phyloP scores from a whole-genome alignment of 2,113 vertebrate species.

The Gallinago undulata region DNA sequence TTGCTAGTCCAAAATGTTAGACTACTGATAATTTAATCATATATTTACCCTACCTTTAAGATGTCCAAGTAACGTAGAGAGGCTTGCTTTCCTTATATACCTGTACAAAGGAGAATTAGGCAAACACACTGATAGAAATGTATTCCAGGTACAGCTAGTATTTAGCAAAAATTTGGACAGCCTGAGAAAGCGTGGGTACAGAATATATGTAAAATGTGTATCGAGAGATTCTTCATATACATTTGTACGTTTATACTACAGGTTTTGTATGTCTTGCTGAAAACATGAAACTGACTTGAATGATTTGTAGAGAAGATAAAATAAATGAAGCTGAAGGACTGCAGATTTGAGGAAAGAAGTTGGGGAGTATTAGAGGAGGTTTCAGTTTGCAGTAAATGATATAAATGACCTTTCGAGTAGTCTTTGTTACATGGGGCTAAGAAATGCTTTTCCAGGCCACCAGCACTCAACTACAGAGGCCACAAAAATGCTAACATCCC shows the following conservation, averaged over 20 bases:
- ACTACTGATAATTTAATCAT: not conserved
- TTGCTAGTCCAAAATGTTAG: not conserved
- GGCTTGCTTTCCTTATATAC: not conserved
- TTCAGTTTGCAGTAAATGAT: not conserved
- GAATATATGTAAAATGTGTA: not conserved
- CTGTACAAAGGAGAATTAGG: not conserved
- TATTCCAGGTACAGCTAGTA: not conserved
- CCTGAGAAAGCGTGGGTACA: not conserved
- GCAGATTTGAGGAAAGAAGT: not conserved
- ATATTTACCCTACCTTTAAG: not conserved
- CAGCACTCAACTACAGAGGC: too few species aligned
- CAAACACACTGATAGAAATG: not conserved
- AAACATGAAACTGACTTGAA: not conserved
- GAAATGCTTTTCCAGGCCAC: not conserved
- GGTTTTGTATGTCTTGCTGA: not conserved
- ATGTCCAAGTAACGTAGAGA: not conserved
- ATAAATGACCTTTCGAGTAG: not conserved
- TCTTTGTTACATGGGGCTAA: not conserved
- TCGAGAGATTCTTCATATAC: not conserved
- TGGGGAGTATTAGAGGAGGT: not conserved
- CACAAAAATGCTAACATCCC: not conserved
- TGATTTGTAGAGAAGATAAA: not conserved
- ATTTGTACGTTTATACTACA: not conserved
- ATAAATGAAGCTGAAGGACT: not conserved
- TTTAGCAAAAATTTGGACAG: not conserved